Evolutionary conservation across 2,888 invertebrate genomes (phyloP), one percentile per base, ranked within the genome.

Genomic region (Perithous albicinctus): DNA sequence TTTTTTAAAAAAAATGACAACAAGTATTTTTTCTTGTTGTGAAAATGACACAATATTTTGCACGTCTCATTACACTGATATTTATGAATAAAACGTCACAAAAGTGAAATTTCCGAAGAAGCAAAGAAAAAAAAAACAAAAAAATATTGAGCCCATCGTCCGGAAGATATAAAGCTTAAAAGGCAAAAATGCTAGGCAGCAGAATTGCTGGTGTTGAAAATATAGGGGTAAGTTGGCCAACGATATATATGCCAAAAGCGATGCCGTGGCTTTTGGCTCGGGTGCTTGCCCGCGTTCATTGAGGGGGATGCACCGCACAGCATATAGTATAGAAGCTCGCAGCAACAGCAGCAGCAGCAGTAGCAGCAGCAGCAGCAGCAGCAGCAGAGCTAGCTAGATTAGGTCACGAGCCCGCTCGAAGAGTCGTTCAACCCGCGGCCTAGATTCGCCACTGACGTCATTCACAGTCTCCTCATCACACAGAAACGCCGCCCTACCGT

Each of bases 371-470:
- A 75, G 67, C 75, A 78, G 35, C 59, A 67, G 73, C 70, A 75
- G 41, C 70, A 69, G 78, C 67, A 81, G 70, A 73, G 85, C 87
- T 90, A 83, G 89, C 90, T 87, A 90, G 89, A 89, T 91, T 89
- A 86, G 86, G 87, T 87, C 85, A 86, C 84, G 87, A 88, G 88
- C 86, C 86, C 85, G 89, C 90, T 90, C 87, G 86, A 89, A 88
- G 89, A 91, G 91, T 92, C 91, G 90, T 92, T 92, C 91, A 92
- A 92, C 91, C 90, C 91, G 88, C 90, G 91, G 88, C 91, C 91
- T 91, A 91, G 90, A 89, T 92, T 89, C 87, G 83, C 85, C 84
- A 80, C 89, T 90, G 91, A 90, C 91, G 91, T 91, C 91, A 91
- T 88, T 87, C 87, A 80, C 85, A 80, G 82, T 70, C 79, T 81